Evolutionary conservation across 2,113 vertebrate genomes (phyloP).

Genomic region (Gila orcuttii): DNA sequence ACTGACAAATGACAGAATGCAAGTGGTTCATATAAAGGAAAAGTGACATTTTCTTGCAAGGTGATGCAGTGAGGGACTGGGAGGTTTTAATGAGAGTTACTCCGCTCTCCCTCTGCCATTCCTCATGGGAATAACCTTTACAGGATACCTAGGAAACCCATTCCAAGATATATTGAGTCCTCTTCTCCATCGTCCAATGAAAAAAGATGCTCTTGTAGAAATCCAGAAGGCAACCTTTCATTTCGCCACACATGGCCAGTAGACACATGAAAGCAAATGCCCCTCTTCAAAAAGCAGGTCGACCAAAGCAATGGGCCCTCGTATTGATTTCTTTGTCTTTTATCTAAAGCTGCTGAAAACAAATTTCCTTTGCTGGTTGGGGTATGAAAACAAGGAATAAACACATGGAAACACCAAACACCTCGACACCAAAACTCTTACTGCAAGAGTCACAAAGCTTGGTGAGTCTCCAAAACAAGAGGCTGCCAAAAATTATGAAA

Average conservation of each 20-base stretch:
- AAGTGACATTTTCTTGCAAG: conserved; percentile 45
- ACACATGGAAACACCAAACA: conserved; percentile 14
- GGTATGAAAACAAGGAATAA: conserved; percentile 19
- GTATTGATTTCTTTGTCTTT: conserved; percentile 52
- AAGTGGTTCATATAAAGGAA: not conserved
- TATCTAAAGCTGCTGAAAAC: conserved; percentile 51
- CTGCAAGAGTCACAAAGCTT: not conserved
- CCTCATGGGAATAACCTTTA: conserved; percentile 57
- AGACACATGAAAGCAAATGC: conserved; percentile 50
- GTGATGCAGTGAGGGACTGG: not conserved
- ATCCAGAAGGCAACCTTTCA: conserved; percentile 51
- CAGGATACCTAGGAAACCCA: conserved; percentile 25
- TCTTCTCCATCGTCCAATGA: not conserved
- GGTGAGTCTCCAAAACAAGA: not conserved
- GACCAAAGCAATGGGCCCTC: conserved; percentile 29
- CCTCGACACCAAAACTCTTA: not conserved
- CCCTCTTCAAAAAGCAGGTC: conserved; percentile 44
- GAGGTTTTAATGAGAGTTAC: conserved; percentile 59
- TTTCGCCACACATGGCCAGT: conserved; percentile 35
- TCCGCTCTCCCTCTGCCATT: conserved; percentile 39
- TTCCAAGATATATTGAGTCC: conserved; percentile 35
- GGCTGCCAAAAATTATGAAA: not conserved
- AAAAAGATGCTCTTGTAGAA: conserved; percentile 7
- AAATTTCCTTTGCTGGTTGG: conserved; percentile 26
- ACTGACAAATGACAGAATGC: not conserved